Conservation (phyloP, 2,888 invertebrate genomes). For the Hyppa rectilinea region DNA sequence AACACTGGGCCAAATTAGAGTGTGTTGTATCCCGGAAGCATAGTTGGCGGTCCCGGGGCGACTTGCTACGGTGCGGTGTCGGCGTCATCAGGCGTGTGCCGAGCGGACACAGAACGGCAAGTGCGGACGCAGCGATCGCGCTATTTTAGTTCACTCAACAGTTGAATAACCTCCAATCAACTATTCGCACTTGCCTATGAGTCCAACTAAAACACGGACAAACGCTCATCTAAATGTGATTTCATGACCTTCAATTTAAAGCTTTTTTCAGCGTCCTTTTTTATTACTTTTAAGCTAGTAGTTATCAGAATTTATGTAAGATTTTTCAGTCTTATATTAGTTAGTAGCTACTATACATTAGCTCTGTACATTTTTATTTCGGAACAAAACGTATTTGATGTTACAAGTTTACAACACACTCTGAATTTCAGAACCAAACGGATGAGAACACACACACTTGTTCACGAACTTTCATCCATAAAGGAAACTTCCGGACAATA, state of each 20-base stretch:
- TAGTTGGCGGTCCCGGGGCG: slow-evolving; percentile 72
- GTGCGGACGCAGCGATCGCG: slow-evolving; percentile 81
- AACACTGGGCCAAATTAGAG: slow-evolving; percentile 73
- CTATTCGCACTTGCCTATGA: slow-evolving; percentile 88
- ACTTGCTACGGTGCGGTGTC: slow-evolving; percentile 64
- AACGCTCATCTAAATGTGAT: slow-evolving; percentile 68
- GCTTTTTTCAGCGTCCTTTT: slow-evolving; percentile 20
- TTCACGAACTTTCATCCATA: slow-evolving; percentile 65
- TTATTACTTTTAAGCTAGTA: not conserved
- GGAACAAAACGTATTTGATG: slow-evolving; percentile 8
- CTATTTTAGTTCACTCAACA: slow-evolving; percentile 88
- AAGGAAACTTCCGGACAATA: slow-evolving; percentile 38
- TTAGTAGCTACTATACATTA: too few species aligned
- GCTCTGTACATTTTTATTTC: not conserved
- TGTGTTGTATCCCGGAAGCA: slow-evolving; percentile 85
- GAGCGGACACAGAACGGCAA: slow-evolving; percentile 73
- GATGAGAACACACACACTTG: slow-evolving; percentile 67
- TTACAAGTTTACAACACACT: slow-evolving; percentile 43
- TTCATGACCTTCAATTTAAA: slow-evolving; percentile 64
- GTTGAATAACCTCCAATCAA: slow-evolving; percentile 91
- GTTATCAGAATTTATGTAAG: slow-evolving; percentile 2
- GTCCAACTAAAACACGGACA: slow-evolving; percentile 74
- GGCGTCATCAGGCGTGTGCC: slow-evolving; percentile 70
- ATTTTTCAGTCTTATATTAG: slow-evolving; percentile 15
- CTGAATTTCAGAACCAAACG: slow-evolving; percentile 53